Evolutionary conservation across 2,797 vertebrate species (phyloP).

Genomic region (Schizopygopsis pylzovi): DNA sequence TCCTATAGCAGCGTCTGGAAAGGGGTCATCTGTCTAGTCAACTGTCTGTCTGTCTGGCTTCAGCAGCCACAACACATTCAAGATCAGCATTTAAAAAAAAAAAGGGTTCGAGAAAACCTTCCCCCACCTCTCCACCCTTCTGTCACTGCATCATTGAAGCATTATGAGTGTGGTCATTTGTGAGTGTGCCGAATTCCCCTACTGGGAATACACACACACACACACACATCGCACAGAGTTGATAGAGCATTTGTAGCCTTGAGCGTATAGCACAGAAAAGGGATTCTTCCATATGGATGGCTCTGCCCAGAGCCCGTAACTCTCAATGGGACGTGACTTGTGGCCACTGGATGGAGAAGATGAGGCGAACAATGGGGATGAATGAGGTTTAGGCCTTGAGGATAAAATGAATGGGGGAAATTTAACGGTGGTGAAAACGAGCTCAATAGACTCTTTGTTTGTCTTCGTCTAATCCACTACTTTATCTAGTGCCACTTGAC

Average conservation of each 20-base stretch:
- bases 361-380: constrained; percentile 29
- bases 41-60: constrained; percentile 49
- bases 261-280: constrained; percentile 31
- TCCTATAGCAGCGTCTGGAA: constrained; percentile 17
- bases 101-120: constrained; percentile 12
- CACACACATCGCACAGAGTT: constrained; percentile 21
- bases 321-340: constrained; percentile 4
- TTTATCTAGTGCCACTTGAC: constrained; percentile 48
- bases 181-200: constrained; percentile 31
- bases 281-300: constrained; percentile 46
- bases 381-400: constrained; percentile 10
- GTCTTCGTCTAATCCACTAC: constrained; percentile 34
- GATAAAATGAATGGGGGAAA: neutral
- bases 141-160: constrained; percentile 45
- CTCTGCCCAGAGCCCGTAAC: constrained; percentile 16
- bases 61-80: constrained; percentile 43
- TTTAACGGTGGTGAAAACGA: constrained; percentile 30
- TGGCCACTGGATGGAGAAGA: constrained; percentile 31
- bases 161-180: constrained; percentile 41
- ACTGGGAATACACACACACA: constrained; percentile 37
- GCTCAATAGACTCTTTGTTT: constrained; percentile 40
- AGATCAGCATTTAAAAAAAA: constrained; percentile 41
- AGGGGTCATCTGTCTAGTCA: constrained; percentile 22
- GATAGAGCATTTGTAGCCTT: constrained; percentile 24
- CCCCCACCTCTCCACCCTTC: constrained; percentile 12